Conservation (phyloP, 2,888 invertebrate genomes). For the Mimas tiliae region DNA sequence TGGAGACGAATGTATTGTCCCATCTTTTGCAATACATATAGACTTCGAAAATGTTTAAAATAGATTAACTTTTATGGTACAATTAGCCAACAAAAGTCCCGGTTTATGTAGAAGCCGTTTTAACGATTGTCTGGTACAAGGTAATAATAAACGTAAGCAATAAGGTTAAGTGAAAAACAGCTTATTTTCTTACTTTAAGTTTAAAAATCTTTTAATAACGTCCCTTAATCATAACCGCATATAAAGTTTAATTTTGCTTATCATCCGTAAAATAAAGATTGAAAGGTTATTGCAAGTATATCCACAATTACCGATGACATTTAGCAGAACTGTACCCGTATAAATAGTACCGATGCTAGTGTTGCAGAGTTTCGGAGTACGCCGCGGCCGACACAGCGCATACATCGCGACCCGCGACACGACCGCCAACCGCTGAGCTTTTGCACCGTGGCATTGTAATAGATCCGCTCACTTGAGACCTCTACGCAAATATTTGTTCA, state of each 20-base stretch:
- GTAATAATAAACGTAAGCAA: background rate
- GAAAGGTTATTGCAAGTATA: no score
- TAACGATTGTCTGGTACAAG: background rate
- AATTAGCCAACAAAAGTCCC: conserved; percentile 7
- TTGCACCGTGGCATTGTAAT: conserved; percentile 74
- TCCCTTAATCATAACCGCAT: no score
- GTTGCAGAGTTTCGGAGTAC: conserved; percentile 63
- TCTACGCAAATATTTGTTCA: conserved; percentile 53
- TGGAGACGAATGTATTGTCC: conserved; percentile 15
- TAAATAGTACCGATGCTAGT: conserved; percentile 52
- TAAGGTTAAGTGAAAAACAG: background rate
- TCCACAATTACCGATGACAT: conserved; percentile 45
- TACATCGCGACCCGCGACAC: conserved; percentile 41
- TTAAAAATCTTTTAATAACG: no score
- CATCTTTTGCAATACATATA: conserved; percentile 5
- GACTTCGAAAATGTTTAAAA: background rate
- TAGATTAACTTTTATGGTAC: conserved; percentile 15
- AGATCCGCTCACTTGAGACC: conserved; percentile 70
- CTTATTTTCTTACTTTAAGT: no score
- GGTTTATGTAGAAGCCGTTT: conserved; percentile 5
- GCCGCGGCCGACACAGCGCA: conserved; percentile 35
- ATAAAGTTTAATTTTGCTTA: background rate
- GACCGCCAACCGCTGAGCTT: conserved; percentile 50
- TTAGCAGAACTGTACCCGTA: conserved; percentile 45
- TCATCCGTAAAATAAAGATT: background rate